Conservation (phyloP, 2,113 vertebrate genomes). For the Sminthopsis crassicaudata region DNA sequence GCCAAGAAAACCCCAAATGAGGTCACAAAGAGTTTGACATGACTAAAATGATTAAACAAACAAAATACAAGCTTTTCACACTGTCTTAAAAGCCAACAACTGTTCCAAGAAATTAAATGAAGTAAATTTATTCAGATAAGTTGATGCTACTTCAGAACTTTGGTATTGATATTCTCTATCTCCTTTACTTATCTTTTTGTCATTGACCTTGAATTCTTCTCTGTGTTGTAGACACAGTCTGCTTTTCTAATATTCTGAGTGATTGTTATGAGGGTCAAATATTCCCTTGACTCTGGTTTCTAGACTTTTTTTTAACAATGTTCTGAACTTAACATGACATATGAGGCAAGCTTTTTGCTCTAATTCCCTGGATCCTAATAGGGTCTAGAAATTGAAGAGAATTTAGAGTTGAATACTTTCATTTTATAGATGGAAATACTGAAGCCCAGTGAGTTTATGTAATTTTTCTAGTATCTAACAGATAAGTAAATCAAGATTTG, state of each 20-base stretch:
- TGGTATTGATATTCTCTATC: background rate
- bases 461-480: background rate
- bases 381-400: background rate
- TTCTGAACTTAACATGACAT: background rate
- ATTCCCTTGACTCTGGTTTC: background rate
- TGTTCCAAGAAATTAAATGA: background rate
- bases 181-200: background rate
- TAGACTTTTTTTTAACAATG: background rate
- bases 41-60: background rate
- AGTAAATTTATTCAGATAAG: background rate
- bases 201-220: background rate
- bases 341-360: background rate
- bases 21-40: background rate
- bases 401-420: background rate
- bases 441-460: background rate
- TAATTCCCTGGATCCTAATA: background rate
- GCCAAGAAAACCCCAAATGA: background rate
- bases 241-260: background rate
- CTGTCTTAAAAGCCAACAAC: background rate
- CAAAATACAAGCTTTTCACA: background rate
- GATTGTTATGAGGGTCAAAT: background rate
- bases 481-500: background rate
- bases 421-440: background rate
- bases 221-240: background rate
- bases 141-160: background rate